Conservation (phyloP, 2,888 invertebrate genomes). For the Netelia inedita region DNA sequence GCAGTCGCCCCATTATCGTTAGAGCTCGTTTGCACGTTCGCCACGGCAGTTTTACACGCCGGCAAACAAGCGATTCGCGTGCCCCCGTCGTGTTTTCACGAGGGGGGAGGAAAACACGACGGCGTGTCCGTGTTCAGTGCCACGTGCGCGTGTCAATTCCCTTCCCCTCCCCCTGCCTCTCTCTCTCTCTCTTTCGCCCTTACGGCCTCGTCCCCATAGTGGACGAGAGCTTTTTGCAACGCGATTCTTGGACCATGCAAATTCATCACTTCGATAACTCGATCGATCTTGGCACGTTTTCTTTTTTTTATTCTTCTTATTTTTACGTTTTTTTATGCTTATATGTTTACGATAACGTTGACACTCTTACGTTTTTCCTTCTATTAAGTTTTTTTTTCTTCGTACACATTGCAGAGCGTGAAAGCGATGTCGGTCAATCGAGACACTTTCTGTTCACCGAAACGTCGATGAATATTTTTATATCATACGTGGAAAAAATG, state of each 20-base stretch:
- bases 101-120: too few species aligned
- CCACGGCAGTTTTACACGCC: slow-evolving; percentile 61
- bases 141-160: too few species aligned
- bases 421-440: slow-evolving; percentile 20
- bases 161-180: background rate
- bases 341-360: background rate
- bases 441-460: slow-evolving; percentile 5
- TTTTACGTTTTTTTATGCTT: background rate
- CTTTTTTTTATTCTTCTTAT: background rate
- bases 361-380: background rate
- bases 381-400: background rate
- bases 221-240: slow-evolving; percentile 43
- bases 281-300: slow-evolving; percentile 29
- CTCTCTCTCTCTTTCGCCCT: slow-evolving; percentile 8
- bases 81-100: background rate
- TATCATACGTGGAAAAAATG: background rate
- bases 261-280: slow-evolving; percentile 43
- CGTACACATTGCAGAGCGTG: background rate
- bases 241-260: slow-evolving; percentile 45
- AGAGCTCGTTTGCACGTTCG: slow-evolving; percentile 69
- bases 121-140: too few species aligned
- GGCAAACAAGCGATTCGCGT: slow-evolving; percentile 47
- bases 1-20: slow-evolving; percentile 67
- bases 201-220: background rate
- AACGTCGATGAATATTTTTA: slow-evolving; percentile 37